Conservation (phyloP, 2,888 invertebrate genomes). For the Choristoneura rosaceana region DNA sequence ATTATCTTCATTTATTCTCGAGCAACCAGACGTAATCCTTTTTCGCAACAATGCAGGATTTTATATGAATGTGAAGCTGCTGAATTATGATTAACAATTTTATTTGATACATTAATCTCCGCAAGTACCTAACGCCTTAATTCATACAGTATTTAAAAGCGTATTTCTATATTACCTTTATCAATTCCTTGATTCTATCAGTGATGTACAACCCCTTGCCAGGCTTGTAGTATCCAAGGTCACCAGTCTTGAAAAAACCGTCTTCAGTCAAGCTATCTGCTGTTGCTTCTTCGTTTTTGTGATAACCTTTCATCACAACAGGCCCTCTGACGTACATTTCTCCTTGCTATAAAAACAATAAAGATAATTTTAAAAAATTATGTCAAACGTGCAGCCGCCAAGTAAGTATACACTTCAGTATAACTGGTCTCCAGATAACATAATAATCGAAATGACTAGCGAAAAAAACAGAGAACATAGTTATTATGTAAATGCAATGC, state of each 20-base stretch:
- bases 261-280: conserved; percentile 87
- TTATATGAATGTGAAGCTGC: too few relatives aligned
- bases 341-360: conserved; percentile 79
- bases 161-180: conserved; percentile 82
- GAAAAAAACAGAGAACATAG: background rate
- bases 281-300: conserved; percentile 90
- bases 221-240: conserved; percentile 88
- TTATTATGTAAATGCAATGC: too few relatives aligned
- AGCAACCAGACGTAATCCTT: too few relatives aligned
- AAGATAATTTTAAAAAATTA: background rate
- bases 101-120: too few relatives aligned
- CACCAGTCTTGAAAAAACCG: conserved; percentile 92
- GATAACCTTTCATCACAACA: conserved; percentile 88
- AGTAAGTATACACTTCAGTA: background rate
- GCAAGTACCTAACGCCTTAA: too few relatives aligned
- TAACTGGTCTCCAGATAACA: background rate
- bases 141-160: background rate
- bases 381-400: background rate
- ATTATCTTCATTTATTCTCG: too few relatives aligned
- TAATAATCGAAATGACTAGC: background rate
- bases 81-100: too few relatives aligned
- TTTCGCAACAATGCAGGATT: too few relatives aligned
- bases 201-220: conserved; percentile 88
- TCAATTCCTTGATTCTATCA: conserved; percentile 93
- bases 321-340: conserved; percentile 91